Evolutionary conservation across 1,140 invertebrate genomes (phyloP).

Genomic region (Micrasema minimum): DNA sequence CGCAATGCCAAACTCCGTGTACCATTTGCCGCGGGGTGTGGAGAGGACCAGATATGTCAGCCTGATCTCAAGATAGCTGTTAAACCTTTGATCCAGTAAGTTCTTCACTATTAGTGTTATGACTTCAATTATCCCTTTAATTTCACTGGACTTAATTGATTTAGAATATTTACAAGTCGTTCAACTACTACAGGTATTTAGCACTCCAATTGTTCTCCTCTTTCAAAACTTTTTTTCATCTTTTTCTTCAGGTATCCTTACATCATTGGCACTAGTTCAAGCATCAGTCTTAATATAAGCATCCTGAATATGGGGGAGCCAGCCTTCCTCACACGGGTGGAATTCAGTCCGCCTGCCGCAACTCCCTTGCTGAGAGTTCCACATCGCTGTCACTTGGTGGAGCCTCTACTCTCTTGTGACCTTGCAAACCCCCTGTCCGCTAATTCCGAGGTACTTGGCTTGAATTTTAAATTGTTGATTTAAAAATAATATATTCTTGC

Average conservation of each 20-base stretch:
- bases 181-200: too few relatives aligned
- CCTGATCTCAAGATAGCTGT: conserved; percentile 42
- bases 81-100: conserved; percentile 29
- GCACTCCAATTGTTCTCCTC: too few relatives aligned
- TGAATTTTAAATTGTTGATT: too few relatives aligned
- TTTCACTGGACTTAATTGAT: too few relatives aligned
- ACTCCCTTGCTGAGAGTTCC: conserved; percentile 42
- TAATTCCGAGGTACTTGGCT: conserved; percentile 8
- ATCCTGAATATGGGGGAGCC: conserved; percentile 48
- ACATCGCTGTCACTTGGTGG: conserved; percentile 30
- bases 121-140: too few relatives aligned
- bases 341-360: conserved; percentile 13
- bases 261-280: conserved; percentile 39
- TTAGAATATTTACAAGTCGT: too few relatives aligned
- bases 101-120: not conserved
- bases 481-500: too few relatives aligned
- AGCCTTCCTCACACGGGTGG: conserved; percentile 41
- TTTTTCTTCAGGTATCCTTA: conserved; percentile 42
- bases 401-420: conserved; percentile 38
- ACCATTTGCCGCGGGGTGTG: conserved; percentile 49
- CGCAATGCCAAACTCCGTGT: conserved; percentile 24
- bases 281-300: conserved; percentile 38
- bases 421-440: conserved; percentile 42
- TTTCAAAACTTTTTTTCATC: too few relatives aligned
- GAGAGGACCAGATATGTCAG: conserved; percentile 37